Evolutionary conservation across 2,888 invertebrate species (phyloP).

Genomic region (Caenorhabditis afra): DNA sequence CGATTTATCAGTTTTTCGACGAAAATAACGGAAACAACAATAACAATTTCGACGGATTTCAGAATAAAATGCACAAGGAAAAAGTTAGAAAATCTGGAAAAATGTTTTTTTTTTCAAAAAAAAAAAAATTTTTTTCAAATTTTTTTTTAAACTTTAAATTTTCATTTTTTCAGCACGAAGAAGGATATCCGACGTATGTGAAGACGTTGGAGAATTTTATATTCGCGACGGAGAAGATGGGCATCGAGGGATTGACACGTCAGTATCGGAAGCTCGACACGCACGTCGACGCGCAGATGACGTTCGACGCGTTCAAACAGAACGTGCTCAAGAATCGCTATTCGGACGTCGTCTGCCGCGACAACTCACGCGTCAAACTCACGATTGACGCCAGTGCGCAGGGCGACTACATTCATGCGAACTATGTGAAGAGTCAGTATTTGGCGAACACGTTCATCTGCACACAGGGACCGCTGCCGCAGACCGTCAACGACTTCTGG

Average conservation of each 20-base stretch:
- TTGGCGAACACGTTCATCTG: conserved; percentile 65
- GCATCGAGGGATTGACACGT: conserved; percentile 61
- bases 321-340: conserved; percentile 72
- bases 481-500: conserved; percentile 95
- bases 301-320: conserved; percentile 65
- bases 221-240: conserved; percentile 56
- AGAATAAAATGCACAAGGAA: conserved; percentile 9
- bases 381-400: conserved; percentile 31
- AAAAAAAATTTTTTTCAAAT: too few species aligned
- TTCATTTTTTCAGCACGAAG: conserved; percentile 33
- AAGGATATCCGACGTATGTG: conserved; percentile 19
- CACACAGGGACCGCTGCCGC: conserved; percentile 88
- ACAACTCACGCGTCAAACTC: conserved; percentile 63
- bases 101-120: not conserved
- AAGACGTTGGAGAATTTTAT: conserved; percentile 61
- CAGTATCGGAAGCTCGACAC: conserved; percentile 64
- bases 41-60: conserved; percentile 9
- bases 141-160: too few species aligned
- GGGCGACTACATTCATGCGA: conserved; percentile 70
- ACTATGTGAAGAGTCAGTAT: conserved; percentile 59
- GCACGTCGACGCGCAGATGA: conserved; percentile 48
- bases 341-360: conserved; percentile 66
- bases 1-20: conserved; percentile 48
- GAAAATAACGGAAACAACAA: conserved; percentile 14
- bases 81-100: conserved; percentile 8